phyloP scores from a whole-genome alignment of 2,888 invertebrate genomes.

The Sarcophaga variegata region DNA sequence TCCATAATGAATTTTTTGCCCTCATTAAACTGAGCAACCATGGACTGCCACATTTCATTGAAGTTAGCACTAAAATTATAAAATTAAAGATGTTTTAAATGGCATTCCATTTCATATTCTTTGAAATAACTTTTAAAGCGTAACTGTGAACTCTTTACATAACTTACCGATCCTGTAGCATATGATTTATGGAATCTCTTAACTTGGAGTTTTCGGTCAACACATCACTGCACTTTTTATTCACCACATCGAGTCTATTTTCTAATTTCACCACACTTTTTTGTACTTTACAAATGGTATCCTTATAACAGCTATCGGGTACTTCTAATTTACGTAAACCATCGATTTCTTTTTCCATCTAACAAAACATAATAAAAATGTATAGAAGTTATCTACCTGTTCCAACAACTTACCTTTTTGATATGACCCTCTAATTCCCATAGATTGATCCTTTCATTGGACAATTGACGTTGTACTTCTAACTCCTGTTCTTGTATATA shows the following conservation, averaged over 20 bases:
- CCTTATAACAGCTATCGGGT: conserved; percentile 82
- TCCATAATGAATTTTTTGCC: conserved; percentile 93
- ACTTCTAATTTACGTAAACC: conserved; percentile 81
- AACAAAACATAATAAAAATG: background rate
- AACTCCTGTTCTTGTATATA: conserved; percentile 75
- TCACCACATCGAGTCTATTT: conserved; percentile 89
- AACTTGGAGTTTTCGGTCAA: conserved; percentile 88
- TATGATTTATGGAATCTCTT: conserved; percentile 90
- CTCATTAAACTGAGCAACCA: conserved; percentile 88
- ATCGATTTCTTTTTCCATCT: conserved; percentile 81
- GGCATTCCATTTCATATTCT: background rate
- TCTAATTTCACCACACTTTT: conserved; percentile 86
- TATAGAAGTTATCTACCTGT: background rate
- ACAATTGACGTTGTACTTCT: conserved; percentile 74
- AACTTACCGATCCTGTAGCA: conserved; percentile 88
- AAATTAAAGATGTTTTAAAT: background rate
- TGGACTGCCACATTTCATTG: conserved; percentile 90
- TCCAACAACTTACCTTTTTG: conserved; percentile 75
- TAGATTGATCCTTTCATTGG: conserved; percentile 78
- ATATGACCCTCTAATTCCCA: conserved; percentile 83
- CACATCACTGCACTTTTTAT: conserved; percentile 89
- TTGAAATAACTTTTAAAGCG: background rate
- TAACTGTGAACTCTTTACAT: background rate
- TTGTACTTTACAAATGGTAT: conserved; percentile 79
- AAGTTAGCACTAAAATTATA: conserved; percentile 86